Evolutionary conservation across 2,888 invertebrate genomes (phyloP), one percentile per base, ranked within the genome.

Genomic region (Cinara cedri): DNA sequence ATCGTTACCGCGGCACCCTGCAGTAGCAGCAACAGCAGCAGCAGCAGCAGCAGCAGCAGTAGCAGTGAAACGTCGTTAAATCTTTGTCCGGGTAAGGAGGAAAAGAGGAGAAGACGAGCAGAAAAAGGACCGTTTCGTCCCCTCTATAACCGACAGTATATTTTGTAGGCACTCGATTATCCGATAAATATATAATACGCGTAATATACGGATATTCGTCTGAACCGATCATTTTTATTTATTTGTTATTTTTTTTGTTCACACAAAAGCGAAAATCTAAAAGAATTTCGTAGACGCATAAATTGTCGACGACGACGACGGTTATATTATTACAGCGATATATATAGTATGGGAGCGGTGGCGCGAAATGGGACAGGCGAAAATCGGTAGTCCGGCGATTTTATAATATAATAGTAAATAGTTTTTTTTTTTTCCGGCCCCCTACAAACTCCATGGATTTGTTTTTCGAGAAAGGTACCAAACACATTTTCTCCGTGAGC

Each of bases 331-430:
- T 51, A 34, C 16, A 10, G 8, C 57, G 57, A 19, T 16, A n/a
- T 34, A 19, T 16, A n/a, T 34, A 34, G 71, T 3, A 19, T 16
- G 2, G n/a, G n/a, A n/a, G 55, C 14, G 71, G 55, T 21, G 3
- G 13, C 14, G 57, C 21, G 44, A 70, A 57, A 72, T 14, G 57
- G 54, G 71, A 44, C 44, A 16, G 21, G 21, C 10, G 42, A 57
- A 44, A 55, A 72, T 72, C 19, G 42, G 71, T 51, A 44, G 55
- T 46, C 24, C 13, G 1, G 44, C 57, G 46, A 13, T 55, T 19
- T 9, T 63, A 62, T n/a, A 60, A 72, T n/a, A 62, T 49, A 62
- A 62, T 62, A 51, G 49, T 62, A 51, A 74, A 62, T 74, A 62
- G 13, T 24, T 62, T 72, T 34, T 72, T n/a, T n/a, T n/a, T 42